Base-by-base conservation (phyloP, 53 echinoderm and acorn worm genomes). In the Glandiceps talaboti region DNA sequence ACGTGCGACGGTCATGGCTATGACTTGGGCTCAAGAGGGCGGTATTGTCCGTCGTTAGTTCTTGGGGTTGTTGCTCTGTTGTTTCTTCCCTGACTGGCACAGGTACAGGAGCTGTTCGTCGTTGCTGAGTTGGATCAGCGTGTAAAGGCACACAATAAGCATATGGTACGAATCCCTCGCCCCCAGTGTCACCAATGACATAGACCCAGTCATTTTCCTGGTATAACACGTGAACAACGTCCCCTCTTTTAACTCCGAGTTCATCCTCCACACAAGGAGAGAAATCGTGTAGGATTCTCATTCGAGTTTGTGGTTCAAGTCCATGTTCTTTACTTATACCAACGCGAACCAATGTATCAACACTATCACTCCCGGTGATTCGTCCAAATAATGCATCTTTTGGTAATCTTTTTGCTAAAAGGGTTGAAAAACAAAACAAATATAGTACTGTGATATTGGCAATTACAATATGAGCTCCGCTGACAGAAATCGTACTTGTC, bases 231-330 rank as follows among this genome's bases (percentile, higher is more conserved):
- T 75, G 75, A 0, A 85, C 85, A 27, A 27, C 75, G 30, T 85
- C 73, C 33, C 85, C 85, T 32, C 75, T 74, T 27, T 31, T 33
- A 45, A 85, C 76, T 30, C 30, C 80, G 28, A 85, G 79, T 74
- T 85, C 85, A 64, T 85, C 85, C 27, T 80, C 79, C 25, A 85
- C 79, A 30, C 85, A 33, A 26, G 75, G 75, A 10, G 64, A 79
- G 80, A 85, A 85, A 75, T 85, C 85, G 26, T 85, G 28, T 30
- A 80, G 75, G 27, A 85, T 80, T 1, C n/a, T 80, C 85, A 85
- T 85, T 80, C 27, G 26, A 0, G 85, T 74, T 33, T 79, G 75
- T 29, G 85, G 85, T 26, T 85, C 85, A 6, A 45, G 6, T 20
- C 64, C 64, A 20, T 12, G 64, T 45, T 45, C 64, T 20, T 45